Base-by-base conservation (phyloP, 2,888 invertebrate species). In the Trichogramma dendrolimi region DNA sequence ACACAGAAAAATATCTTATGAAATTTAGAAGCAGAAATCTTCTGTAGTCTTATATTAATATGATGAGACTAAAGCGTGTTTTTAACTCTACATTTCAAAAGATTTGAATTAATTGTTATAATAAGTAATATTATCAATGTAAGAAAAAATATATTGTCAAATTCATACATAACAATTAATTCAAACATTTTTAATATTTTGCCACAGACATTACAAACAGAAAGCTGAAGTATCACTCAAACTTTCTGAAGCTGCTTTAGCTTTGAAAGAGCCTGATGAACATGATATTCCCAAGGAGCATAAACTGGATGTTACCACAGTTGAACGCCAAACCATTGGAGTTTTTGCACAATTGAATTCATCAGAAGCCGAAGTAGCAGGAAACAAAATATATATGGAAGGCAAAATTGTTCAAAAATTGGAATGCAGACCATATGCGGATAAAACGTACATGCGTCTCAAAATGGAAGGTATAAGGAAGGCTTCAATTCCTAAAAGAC, bases 331-430 rank as follows among this genome's bases (percentile, higher is more conserved):
- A 81, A 93, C 92, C 27, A 82, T 97, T 64, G 95, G 94, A 53
- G 94, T 96, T 10, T 95, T 96, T 79, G 94, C 95, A 39, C 93
- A 84, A 84, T 55, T 6, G 6, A 79, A 74, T 75, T 83, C 85
- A 4, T 88, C 89, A 78, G 80, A 87, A 47, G 85, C 89, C 52
- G 82, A 88, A 50, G 89, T 90, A 46, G 92, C 92, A 79, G 83
- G 86, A 44, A 93, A 94, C 72, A 93, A 93, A 75, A 81, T 96
- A 4, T n/a, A n/a, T 66, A 89, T 97, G 86, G 95, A 96, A 80
- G 97, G 97, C 0, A 87, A 92, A 75, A 96, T 97, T 72, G 94
- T 94, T n/a, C 96, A 96, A 77, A 92, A 95, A 77, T 82, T 96
- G 43, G 97, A 98, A 81, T 97, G 96, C 77, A 85, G 92, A 52